These are phyloP conservation scores for Folsomia candida DNA, from an alignment of 2,888 invertebrate species.

Conservation along the genomic window DNA sequence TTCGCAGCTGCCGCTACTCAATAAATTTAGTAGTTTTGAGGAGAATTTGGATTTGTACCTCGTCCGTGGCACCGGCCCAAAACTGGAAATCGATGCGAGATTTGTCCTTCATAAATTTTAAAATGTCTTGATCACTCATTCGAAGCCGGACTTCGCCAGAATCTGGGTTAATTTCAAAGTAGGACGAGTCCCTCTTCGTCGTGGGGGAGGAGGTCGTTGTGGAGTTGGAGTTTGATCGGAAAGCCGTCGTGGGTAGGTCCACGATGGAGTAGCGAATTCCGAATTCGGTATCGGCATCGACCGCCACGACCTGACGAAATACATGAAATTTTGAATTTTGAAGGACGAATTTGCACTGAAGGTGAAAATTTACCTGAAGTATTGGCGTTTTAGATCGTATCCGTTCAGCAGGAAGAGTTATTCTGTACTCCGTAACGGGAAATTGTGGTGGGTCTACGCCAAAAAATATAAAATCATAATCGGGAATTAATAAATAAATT, in stretches of 20 bases:
- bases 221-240: constrained; percentile 57
- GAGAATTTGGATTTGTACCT: too few species aligned
- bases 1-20: too few species aligned
- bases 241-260: constrained; percentile 57
- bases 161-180: constrained; percentile 71
- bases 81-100: constrained; percentile 48
- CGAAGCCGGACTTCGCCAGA: constrained; percentile 70
- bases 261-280: constrained; percentile 75
- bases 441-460: constrained; percentile 51
- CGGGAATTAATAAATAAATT: background rate
- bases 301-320: constrained; percentile 62
- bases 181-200: constrained; percentile 56
- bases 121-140: constrained; percentile 46
- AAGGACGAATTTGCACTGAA: too few species aligned
- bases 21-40: too few species aligned
- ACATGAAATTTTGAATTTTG: background rate
- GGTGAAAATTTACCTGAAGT: too few species aligned
- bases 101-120: constrained; percentile 44
- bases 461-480: too few species aligned
- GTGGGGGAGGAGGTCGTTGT: background rate
- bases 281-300: constrained; percentile 74
- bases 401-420: constrained; percentile 53
- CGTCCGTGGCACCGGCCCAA: constrained; percentile 49
- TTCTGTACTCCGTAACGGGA: constrained; percentile 54
- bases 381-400: constrained; percentile 48